A percentile compares a stretch with the other conserved stretches of the same genome.
Evolutionary conservation across 2,888 invertebrate species (phyloP).

Genomic region (Macrostomum cliftonense): DNA sequence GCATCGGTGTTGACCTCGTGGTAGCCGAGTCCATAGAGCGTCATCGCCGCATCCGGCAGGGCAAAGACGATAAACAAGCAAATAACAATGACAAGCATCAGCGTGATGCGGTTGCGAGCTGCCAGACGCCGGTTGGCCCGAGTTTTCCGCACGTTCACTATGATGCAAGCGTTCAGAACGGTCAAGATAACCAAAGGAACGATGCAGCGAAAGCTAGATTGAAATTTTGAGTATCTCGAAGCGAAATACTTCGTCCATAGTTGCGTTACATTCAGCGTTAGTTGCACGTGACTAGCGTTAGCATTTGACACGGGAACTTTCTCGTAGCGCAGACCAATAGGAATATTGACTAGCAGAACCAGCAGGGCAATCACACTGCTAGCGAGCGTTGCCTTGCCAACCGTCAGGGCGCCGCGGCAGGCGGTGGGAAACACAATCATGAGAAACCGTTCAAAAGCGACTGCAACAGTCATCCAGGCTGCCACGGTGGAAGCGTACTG

Average conservation of each 20-base stretch:
- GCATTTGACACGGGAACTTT: neutral
- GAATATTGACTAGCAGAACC: conserved; percentile 25
- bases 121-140: conserved; percentile 21
- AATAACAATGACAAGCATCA: conserved; percentile 32
- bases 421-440: conserved; percentile 26
- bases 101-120: conserved; percentile 28
- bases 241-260: conserved; percentile 15
- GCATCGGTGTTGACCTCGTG: conserved; percentile 25
- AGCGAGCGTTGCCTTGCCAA: conserved; percentile 20
- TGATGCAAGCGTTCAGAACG: conserved; percentile 26
- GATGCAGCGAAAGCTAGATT: conserved; percentile 26
- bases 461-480: conserved; percentile 28
- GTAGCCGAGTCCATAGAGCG: conserved; percentile 33
- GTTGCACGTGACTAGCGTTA: neutral
- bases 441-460: conserved; percentile 29
- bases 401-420: conserved; percentile 20
- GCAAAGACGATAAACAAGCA: conserved; percentile 31
- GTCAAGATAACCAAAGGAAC: conserved; percentile 30
- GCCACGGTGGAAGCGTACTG: conserved; percentile 26
- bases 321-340: conserved; percentile 19
- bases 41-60: conserved; percentile 34
- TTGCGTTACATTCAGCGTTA: neutral
- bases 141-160: conserved; percentile 23
- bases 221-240: conserved; percentile 25
- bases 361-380: conserved; percentile 22